Evolutionary conservation across 64 coral and sea anemone species (phyloP), one percentile per base, ranked within the genome.

Genomic region (Dendrophyllia cribrosa): DNA sequence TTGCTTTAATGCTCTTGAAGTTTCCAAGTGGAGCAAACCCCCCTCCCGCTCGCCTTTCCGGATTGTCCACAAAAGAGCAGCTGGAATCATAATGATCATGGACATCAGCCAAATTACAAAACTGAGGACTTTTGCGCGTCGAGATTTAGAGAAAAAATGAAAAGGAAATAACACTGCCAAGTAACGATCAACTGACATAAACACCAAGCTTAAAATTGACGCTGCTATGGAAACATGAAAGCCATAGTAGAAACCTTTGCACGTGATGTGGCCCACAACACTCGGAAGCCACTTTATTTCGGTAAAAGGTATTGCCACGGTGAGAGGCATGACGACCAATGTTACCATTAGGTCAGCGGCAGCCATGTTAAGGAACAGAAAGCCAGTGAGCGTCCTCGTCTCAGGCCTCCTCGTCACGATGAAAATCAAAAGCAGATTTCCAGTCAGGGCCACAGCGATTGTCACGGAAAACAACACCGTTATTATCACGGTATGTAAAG

Each of bases 361-460:
- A 19, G 79, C 79, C 79, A 83, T 83, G 55, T 83, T 83, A 13
- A 83, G 43, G 43, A 83, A 83, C 59, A 83, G 15, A n/a, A 64
- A 83, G 17, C 59, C 60, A 19, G 79, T 83, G 45, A 82, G 15
- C 14, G 78, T 47, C 8, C 78, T 46, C 6, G 78, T 82, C 10
- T 64, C 78, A 17, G 26, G 78, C 43, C 59, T 61, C 16, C 43
- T 82, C 3, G 15, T 64, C 1, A 82, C 44, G 58, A 82, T 82
- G 17, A 64, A 82, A 10, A 82, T 43, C 7, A 82, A 55, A 17
- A 82, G 59, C 4, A 65, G 17, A 82, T 82, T 82, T 65, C 78
- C 78, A 9, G 43, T 44, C 24, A 82, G 4, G 11, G 58, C 78
- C 17, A 15, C 78, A 15, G 44, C 14, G 26, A 82, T 63, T 44